A percentile compares a stretch with the other conserved stretches of the same genome.
Evolutionary conservation across 30 jellyfish, hydroid and myxozoan genomes (phyloP).

Genomic region (Clytia hemisphaerica): DNA sequence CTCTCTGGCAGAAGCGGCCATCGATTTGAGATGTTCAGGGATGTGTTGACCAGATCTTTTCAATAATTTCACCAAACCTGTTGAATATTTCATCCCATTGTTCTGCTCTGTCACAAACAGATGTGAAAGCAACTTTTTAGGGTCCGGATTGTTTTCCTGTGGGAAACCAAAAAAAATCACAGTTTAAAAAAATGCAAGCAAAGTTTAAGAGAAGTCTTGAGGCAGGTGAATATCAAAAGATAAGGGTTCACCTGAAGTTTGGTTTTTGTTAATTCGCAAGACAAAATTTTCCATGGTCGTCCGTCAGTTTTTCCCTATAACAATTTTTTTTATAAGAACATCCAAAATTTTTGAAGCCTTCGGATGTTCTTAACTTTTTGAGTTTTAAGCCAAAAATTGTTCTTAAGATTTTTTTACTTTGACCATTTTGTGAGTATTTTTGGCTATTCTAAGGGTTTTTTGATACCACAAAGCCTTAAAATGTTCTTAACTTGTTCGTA

Average conservation of each 20-base stretch:
- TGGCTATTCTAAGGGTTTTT: no score
- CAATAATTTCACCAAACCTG: conserved; percentile 61
- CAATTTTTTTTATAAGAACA: background rate
- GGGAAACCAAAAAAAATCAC: background rate
- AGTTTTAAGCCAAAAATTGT: no score
- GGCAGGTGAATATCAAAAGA: no score
- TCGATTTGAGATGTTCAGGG: conserved; percentile 38
- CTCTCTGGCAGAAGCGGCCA: conserved; percentile 52
- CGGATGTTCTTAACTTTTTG: no score
- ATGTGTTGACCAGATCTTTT: conserved; percentile 75
- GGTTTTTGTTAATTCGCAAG: background rate
- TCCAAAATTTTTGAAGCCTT: no score
- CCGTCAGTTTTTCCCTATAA: background rate
- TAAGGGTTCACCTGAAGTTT: no score
- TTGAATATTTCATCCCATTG: conserved; percentile 44
- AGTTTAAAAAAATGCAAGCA: background rate
- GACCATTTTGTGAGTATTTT: no score
- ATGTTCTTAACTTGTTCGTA: no score
- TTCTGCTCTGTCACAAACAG: conserved; percentile 47
- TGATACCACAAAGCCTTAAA: no score
- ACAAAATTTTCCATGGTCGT: background rate
- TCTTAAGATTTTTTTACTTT: no score
- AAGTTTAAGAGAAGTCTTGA: no score
- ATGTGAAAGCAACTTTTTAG: conserved; percentile 9
- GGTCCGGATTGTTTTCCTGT: conserved; percentile 15